Evolutionary conservation across 2,888 invertebrate genomes (phyloP), one percentile per base, ranked within the genome.

Genomic region (Brachypalpus laphriformis): DNA sequence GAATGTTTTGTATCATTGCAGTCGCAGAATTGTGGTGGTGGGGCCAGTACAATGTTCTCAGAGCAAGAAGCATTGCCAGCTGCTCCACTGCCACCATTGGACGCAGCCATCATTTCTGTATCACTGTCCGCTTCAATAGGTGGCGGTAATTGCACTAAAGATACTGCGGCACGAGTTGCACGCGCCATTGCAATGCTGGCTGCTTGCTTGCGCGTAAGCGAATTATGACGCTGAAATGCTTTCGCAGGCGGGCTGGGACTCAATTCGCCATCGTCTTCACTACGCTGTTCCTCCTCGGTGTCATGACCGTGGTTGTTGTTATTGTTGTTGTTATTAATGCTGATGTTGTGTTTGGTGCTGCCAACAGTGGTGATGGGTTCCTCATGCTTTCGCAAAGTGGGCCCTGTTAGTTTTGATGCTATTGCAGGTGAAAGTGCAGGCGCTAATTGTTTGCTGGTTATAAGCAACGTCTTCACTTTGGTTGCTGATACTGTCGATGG

Each of bases 1-100:
- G 89, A 87, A 83, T 92, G 92, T 87, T 92, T 92, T 49, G 93
- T 93, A 88, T 93, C 93, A 87, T 94, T 94, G 87, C 92, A 91
- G 92, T 97, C 97, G 92, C 96, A 97, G 93, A 98, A 98, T 92
- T 98, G 97, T 42, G 97, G 97, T 40, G 97, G 98, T 42, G 97
- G 97, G 22, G 97, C 97, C 87, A 96, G 93, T 14, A 97, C 94
- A 65, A 95, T 93, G 78, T 94, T 94, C 86, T 94, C 94, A 4
- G 93, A 89, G 78, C 89, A 89, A 65, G 87, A 90, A 90, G 61
- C 91, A 88, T 89, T 89, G 87, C 87, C 88, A 66, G 87, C 76
- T 71, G 88, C 86, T 14, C 65, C 77, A 51, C 14, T 70, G 4
- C 47, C 63, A 25, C 68, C 72, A 20, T 68, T 66, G 3, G 85